Conservation (phyloP, 2,797 vertebrate genomes). For the Cossypha polioptera region DNA sequence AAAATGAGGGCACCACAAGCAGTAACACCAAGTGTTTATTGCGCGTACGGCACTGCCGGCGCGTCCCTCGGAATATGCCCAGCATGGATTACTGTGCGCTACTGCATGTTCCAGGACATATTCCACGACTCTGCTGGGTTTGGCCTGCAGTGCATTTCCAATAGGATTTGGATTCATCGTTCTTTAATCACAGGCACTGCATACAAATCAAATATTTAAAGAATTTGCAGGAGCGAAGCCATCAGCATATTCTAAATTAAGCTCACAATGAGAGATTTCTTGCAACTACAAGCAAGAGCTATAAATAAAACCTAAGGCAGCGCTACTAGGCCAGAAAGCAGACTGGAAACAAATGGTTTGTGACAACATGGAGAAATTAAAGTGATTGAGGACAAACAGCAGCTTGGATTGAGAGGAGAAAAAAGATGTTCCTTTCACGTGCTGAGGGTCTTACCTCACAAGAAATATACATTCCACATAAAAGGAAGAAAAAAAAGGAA, state of each 20-base stretch:
- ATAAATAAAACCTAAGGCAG: constrained; percentile 48
- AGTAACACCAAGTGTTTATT: fast-evolving
- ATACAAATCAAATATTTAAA: constrained; percentile 12
- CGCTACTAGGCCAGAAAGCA: constrained; percentile 63
- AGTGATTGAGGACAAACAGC: constrained; percentile 67
- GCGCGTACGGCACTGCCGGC: neutral
- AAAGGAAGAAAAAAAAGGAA: constrained; percentile 79
- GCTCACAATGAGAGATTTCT: constrained; percentile 43
- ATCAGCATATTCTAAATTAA: constrained; percentile 54
- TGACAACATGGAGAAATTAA: constrained; percentile 65
- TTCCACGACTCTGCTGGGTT: neutral
- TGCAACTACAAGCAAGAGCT: constrained; percentile 53
- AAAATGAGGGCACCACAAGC: neutral
- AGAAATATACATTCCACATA: constrained; percentile 83
- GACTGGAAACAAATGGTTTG: constrained; percentile 58
- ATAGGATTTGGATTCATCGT: neutral
- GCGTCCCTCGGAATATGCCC: neutral
- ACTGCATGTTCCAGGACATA: neutral
- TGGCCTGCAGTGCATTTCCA: neutral
- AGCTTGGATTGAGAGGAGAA: constrained; percentile 49
- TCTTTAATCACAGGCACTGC: neutral
- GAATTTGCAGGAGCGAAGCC: constrained; percentile 42
- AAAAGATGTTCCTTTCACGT: constrained; percentile 70
- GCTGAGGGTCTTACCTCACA: constrained; percentile 83
- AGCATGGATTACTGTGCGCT: neutral